Base-by-base conservation (phyloP, 1,140 invertebrate species). In the Aethina tumida region DNA sequence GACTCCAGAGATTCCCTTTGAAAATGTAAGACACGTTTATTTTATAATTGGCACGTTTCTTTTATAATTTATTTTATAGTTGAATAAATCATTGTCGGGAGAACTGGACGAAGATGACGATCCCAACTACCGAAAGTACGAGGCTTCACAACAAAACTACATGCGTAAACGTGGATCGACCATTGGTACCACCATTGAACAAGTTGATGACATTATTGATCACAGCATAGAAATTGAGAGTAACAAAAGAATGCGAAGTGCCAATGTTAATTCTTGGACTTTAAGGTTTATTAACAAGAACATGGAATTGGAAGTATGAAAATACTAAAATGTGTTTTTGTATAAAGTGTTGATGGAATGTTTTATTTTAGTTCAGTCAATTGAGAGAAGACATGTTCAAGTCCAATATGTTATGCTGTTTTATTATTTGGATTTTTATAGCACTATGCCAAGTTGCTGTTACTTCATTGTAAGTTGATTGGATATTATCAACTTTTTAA, bases 361-460 rank as follows among this genome's bases (percentile, higher is more conserved):
- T 35, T 45, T 32, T 35, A 41, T 62, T 58, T 41, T 58, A 84
- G 79, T 95, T 92, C 63, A 81, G 79, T 31, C 77, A 85, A 52
- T 66, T 92, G n/a, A 76, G 85, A 38, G 90, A 94, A 63, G 86
- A 88, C 49, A 91, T 92, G 75, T 93, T 93, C 65, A 91, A 87
- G 55, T 94, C 89, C 4, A 94, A 95, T 60, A 84, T 94, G 69
- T 73, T 89, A 49, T 95, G 89, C 63, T 89, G 89, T 49, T 80
- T 87, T 54, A 75, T 92, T 36, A 79, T 94, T 32, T 92, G 91
- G 85, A 63, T 93, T 19, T 87, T 92, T 56, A 87, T 94, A 17
- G 79, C 86, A 9, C 65, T 79, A 17, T 81, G 82, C 38, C 56
- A 57, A 36, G 20, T 47, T 1, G 39, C 36, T 3, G 54, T 56